phyloP scores from a whole-genome alignment of 2,888 invertebrate genomes.

The Drosophila ezoana region DNA sequence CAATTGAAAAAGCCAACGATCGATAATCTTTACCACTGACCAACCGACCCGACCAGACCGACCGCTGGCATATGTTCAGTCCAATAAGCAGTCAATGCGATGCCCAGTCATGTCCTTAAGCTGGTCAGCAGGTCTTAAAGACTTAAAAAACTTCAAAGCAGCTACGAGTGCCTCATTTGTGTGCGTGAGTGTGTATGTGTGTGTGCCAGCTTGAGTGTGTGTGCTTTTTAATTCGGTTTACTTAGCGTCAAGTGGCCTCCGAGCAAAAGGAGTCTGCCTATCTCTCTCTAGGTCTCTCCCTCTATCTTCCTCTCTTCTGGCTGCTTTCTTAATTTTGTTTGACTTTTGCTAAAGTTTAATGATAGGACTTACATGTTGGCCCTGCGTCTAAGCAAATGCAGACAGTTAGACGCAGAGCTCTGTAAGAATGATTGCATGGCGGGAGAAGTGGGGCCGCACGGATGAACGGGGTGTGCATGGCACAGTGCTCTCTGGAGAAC shows the following conservation, averaged over 20 bases:
- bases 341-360: constrained; percentile 74
- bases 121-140: constrained; percentile 57
- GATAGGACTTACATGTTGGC: constrained; percentile 62
- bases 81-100: constrained; percentile 20
- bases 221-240: constrained; percentile 72
- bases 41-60: constrained; percentile 16
- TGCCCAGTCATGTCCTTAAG: constrained; percentile 27
- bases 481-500: constrained; percentile 31
- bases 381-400: constrained; percentile 53
- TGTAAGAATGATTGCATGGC: background rate
- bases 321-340: constrained; percentile 74
- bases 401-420: constrained; percentile 15
- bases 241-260: constrained; percentile 60
- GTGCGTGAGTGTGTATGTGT: constrained; percentile 21
- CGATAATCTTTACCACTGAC: constrained; percentile 77
- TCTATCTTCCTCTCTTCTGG: constrained; percentile 4
- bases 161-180: constrained; percentile 33
- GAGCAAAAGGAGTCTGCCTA: constrained; percentile 38
- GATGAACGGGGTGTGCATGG: constrained; percentile 9
- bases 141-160: constrained; percentile 33
- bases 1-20: constrained; percentile 73
- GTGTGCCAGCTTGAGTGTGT: constrained; percentile 33
- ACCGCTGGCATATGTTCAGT: constrained; percentile 44
- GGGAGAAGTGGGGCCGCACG: background rate
- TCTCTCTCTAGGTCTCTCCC: background rate